phyloP scores from a whole-genome alignment of 2,113 vertebrate genomes.

The Hydropotes inermis region DNA sequence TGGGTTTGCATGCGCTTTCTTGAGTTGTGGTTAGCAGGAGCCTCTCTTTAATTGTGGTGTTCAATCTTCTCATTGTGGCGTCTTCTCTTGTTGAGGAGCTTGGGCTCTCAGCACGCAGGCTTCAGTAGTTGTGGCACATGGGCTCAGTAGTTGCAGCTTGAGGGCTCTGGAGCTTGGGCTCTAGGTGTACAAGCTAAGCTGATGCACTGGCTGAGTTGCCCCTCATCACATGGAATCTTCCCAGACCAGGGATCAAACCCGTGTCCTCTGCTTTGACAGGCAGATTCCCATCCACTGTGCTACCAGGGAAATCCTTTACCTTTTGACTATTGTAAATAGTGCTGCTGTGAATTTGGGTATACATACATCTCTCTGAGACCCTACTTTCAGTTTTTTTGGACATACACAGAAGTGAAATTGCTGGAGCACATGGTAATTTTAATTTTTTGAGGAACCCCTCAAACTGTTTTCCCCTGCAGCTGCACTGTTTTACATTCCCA shows the following conservation, averaged over 20 bases:
- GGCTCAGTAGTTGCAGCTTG: neutral
- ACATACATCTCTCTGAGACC: neutral
- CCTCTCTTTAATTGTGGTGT: neutral
- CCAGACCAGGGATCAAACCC: neutral
- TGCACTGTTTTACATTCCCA: neutral
- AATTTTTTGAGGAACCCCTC: neutral
- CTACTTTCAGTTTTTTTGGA: neutral
- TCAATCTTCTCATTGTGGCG: neutral
- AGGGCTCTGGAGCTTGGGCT: neutral
- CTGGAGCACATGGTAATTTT: neutral
- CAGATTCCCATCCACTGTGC: neutral
- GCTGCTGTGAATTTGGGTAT: neutral
- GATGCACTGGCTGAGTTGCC: neutral
- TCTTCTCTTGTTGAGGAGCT: neutral
- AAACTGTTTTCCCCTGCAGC: neutral
- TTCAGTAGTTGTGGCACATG: neutral
- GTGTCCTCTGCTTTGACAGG: neutral
- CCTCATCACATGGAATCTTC: neutral
- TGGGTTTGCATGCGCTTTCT: neutral
- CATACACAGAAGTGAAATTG: neutral
- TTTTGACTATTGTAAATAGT: neutral
- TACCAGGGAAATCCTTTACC: neutral
- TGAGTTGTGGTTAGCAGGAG: neutral
- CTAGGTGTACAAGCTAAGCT: neutral
- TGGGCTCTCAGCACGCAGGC: neutral